These are phyloP conservation scores for Pseudomyrmex gracilis DNA, from an alignment of 1,140 invertebrate species.

Conservation along the genomic window DNA sequence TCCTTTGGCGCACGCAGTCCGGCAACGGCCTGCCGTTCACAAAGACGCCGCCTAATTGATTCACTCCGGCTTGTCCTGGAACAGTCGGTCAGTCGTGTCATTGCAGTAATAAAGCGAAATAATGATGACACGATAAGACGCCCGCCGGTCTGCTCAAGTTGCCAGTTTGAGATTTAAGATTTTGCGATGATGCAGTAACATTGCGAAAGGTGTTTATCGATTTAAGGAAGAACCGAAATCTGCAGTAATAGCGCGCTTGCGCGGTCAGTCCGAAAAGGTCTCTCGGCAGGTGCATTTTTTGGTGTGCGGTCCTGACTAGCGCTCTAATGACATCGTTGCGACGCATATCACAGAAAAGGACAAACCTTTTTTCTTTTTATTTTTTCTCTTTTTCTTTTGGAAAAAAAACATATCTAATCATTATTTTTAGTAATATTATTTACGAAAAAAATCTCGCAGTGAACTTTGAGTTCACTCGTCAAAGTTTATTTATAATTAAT, in stretches of 20 bases:
- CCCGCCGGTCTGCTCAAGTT: neutral
- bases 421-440: slow-evolving; percentile 40
- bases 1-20: slow-evolving; percentile 96
- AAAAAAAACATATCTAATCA: slow-evolving; percentile 53
- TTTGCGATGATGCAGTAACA: slow-evolving; percentile 7
- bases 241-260: slow-evolving; percentile 51
- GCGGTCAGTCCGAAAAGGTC: slow-evolving; percentile 22
- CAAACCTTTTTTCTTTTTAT: neutral
- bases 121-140: slow-evolving; percentile 8
- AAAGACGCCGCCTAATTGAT: slow-evolving; percentile 98
- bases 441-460: neutral
- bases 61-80: slow-evolving; percentile 96
- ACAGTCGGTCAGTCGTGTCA: slow-evolving; percentile 60
- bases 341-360: slow-evolving; percentile 28
- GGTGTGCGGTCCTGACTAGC: slow-evolving; percentile 6
- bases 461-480: neutral
- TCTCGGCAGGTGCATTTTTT: slow-evolving; percentile 54
- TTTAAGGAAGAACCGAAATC: slow-evolving; percentile 49
- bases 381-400: neutral
- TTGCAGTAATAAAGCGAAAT: slow-evolving; percentile 29
- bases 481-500: slow-evolving; percentile 19
- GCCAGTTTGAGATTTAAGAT: slow-evolving; percentile 2
- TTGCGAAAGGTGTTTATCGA: slow-evolving; percentile 45
- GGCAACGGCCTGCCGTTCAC: slow-evolving; percentile 98
- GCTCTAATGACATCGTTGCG: slow-evolving; percentile 63